Conservation (phyloP, 2,113 vertebrate genomes). For the Tympanuchus pallidicinctus region DNA sequence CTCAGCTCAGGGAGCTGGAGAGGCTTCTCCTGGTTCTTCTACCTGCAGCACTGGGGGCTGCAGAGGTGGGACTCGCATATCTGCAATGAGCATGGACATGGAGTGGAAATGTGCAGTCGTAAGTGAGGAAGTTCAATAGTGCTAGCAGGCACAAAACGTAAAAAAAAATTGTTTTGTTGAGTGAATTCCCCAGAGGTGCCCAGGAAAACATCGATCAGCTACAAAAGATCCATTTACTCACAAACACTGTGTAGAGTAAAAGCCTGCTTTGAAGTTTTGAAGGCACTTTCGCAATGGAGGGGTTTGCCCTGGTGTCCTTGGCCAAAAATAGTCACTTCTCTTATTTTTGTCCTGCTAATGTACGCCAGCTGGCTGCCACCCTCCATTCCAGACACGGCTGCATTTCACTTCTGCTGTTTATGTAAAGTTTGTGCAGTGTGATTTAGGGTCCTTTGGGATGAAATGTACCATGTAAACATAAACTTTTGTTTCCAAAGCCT, state of each 20-base stretch:
- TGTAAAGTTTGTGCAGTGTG: constrained; percentile 43
- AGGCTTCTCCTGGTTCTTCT: neutral
- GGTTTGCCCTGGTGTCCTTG: constrained; percentile 62
- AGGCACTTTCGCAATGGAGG: constrained; percentile 46
- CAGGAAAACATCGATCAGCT: neutral
- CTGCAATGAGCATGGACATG: neutral
- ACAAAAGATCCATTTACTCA: neutral
- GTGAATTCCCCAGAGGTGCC: neutral
- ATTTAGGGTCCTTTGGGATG: constrained; percentile 52
- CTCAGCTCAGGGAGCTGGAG: neutral
- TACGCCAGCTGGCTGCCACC: constrained; percentile 65
- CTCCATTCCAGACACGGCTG: constrained; percentile 31
- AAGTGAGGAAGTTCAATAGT: constrained; percentile 19
- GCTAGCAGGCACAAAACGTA: neutral
- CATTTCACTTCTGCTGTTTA: constrained; percentile 54
- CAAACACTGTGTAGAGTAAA: constrained; percentile 19
- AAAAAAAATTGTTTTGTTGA: neutral
- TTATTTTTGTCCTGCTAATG: constrained; percentile 51
- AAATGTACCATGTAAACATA: constrained; percentile 27
- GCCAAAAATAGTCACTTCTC: constrained; percentile 68
- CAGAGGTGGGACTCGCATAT: neutral
- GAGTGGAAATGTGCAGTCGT: neutral
- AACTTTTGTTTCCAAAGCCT: neutral
- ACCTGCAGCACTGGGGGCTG: neutral
- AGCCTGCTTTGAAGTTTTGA: constrained; percentile 14